phyloP scores from a whole-genome alignment of 2,113 vertebrate genomes.

The Antennarius striatus region DNA sequence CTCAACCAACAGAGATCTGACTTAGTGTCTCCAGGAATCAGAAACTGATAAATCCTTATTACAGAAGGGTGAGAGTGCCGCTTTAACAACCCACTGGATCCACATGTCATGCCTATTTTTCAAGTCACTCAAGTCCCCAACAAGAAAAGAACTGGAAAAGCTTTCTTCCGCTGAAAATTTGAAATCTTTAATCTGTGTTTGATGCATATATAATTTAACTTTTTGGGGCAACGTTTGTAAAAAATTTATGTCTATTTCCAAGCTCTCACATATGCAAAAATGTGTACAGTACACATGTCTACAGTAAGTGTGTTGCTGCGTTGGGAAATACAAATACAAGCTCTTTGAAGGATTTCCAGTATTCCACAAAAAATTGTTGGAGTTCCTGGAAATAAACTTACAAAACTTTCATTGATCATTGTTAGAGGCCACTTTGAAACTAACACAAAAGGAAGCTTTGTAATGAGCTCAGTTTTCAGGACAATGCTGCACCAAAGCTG shows the following conservation, averaged over 20 bases:
- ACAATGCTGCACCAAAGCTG: slow-evolving; percentile 16
- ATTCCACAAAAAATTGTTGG: slow-evolving; percentile 2
- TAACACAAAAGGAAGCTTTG: slow-evolving; percentile 24
- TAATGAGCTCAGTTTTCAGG: slow-evolving; percentile 38
- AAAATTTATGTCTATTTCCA: slow-evolving; percentile 31
- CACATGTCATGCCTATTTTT: too few species aligned
- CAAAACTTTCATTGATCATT: slow-evolving; percentile 20
- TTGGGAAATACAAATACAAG: not conserved
- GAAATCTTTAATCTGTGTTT: not conserved
- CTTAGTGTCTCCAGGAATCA: slow-evolving; percentile 26
- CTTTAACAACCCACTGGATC: not conserved
- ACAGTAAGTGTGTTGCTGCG: not conserved
- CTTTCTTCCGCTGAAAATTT: too few species aligned
- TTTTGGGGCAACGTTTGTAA: slow-evolving; percentile 24
- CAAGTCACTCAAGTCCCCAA: too few species aligned
- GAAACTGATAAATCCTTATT: not conserved
- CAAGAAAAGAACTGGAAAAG: too few species aligned
- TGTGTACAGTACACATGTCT: too few species aligned
- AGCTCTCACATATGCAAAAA: not conserved
- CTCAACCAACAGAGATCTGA: slow-evolving; percentile 35
- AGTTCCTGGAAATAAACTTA: slow-evolving; percentile 25
- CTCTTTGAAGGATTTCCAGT: slow-evolving; percentile 26
- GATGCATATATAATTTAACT: slow-evolving; percentile 1
- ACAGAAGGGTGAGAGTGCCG: too few species aligned
- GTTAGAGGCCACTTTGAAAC: slow-evolving; percentile 32